A percentile compares a stretch with the other conserved stretches of the same genome.
These are phyloP conservation scores for Meriones unguiculatus DNA, from an alignment of 2,113 vertebrate genomes.

Conservation along the genomic window DNA sequence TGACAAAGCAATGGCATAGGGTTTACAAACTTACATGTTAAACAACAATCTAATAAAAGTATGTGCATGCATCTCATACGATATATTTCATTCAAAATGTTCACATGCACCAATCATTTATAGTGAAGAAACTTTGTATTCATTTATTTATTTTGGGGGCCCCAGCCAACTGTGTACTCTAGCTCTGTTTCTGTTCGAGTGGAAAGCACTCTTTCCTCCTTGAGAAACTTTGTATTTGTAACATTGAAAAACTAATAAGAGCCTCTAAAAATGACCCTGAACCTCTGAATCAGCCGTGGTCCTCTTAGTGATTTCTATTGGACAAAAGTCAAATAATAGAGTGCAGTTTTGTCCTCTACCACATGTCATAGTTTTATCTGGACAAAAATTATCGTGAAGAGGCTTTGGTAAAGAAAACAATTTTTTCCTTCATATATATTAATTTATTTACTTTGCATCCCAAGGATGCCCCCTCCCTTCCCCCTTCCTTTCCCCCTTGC, in stretches of 20 bases:
- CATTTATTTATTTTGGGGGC: too few relatives aligned
- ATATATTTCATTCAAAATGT: neutral
- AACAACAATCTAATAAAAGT: neutral
- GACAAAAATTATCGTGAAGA: neutral
- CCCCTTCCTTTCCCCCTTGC: too few relatives aligned
- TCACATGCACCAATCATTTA: neutral
- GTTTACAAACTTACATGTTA: neutral
- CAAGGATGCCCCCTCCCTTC: too few relatives aligned
- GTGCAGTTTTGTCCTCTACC: neutral
- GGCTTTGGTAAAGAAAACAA: neutral
- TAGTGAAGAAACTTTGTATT: neutral
- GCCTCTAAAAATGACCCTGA: neutral
- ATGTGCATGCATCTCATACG: neutral
- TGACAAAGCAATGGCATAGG: neutral
- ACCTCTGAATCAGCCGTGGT: neutral
- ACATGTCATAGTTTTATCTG: neutral
- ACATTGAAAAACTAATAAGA: neutral
- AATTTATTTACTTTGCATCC: too few relatives aligned
- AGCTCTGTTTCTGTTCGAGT: too few relatives aligned
- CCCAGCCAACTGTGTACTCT: too few relatives aligned
- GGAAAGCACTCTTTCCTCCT: too few relatives aligned
- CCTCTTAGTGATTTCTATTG: neutral
- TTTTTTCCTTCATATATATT: too few relatives aligned
- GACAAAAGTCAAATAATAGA: neutral
- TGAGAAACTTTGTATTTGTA: neutral